phyloP scores from a whole-genome alignment of 1,140 invertebrate genomes.

The Drosophila littoralis region DNA sequence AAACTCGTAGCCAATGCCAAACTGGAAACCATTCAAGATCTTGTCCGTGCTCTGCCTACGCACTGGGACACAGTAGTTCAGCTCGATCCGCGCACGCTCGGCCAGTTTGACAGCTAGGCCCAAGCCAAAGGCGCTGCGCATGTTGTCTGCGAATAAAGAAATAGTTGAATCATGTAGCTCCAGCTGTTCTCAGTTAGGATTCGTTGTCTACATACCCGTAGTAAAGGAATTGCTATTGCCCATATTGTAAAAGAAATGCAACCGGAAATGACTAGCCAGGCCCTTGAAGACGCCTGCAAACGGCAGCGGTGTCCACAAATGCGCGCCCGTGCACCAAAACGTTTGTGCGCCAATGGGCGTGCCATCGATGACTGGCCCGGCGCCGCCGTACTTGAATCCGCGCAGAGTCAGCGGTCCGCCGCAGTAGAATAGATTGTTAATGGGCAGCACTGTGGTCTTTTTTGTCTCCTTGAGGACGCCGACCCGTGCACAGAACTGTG shows the following conservation, averaged over 20 bases:
- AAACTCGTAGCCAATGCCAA: constrained; percentile 84
- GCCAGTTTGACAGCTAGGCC: constrained; percentile 79
- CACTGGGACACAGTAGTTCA: constrained; percentile 82
- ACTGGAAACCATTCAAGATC: constrained; percentile 72
- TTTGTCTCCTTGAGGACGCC: constrained; percentile 72
- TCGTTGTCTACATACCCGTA: constrained; percentile 48
- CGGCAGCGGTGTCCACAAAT: constrained; percentile 80
- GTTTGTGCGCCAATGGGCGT: constrained; percentile 77
- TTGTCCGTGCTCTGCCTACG: constrained; percentile 61
- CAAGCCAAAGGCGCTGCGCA: constrained; percentile 76
- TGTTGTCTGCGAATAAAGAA: constrained; percentile 57
- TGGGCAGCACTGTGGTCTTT: constrained; percentile 68
- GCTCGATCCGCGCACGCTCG: constrained; percentile 81
- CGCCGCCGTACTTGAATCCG: constrained; percentile 78
- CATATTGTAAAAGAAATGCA: constrained; percentile 83
- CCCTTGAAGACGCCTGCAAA: constrained; percentile 78
- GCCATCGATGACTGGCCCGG: constrained; percentile 76
- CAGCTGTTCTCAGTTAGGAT: neutral
- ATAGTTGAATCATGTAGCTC: neutral
- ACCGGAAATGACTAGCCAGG: constrained; percentile 75
- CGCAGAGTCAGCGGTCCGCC: constrained; percentile 78
- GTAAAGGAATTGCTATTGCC: constrained; percentile 78
- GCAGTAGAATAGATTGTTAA: constrained; percentile 78
- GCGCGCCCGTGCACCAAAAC: constrained; percentile 77
- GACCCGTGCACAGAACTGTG: constrained; percentile 76